A percentile compares a stretch with the other conserved stretches of the same genome.
These are phyloP conservation scores for Hydropsyche betteni DNA, from an alignment of 2,888 invertebrate genomes.

Conservation along the genomic window DNA sequence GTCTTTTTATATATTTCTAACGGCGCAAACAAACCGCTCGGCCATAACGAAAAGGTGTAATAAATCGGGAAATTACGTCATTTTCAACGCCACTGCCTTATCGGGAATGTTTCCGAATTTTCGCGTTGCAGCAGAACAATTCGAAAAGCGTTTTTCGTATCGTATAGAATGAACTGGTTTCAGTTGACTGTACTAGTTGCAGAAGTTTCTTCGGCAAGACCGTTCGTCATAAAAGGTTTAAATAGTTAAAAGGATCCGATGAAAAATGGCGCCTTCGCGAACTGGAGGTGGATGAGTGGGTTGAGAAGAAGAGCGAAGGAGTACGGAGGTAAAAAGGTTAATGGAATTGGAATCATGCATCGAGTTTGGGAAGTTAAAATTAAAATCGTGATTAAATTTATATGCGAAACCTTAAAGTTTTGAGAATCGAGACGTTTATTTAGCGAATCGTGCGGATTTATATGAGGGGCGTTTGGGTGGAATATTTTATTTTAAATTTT, in stretches of 20 bases:
- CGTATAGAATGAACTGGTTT: too few relatives aligned
- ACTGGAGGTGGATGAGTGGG: too few relatives aligned
- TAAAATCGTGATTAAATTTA: too few relatives aligned
- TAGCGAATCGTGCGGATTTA: too few relatives aligned
- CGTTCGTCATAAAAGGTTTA: constrained; percentile 25
- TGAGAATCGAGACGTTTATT: too few relatives aligned
- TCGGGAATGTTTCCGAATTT: constrained; percentile 14
- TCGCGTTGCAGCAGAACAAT: constrained; percentile 11
- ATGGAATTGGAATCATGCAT: constrained; percentile 10
- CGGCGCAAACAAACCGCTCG: constrained; percentile 5
- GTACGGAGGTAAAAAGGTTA: not conserved
- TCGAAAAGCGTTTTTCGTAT: not conserved
- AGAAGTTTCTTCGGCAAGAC: not conserved
- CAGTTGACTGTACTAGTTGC: too few relatives aligned
- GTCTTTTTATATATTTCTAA: not conserved
- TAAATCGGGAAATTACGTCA: constrained; percentile 35
- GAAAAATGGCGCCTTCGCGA: constrained; percentile 1
- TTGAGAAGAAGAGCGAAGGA: too few relatives aligned
- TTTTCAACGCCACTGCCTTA: constrained; percentile 30
- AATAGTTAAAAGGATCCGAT: constrained; percentile 16
- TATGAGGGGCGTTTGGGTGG: too few relatives aligned
- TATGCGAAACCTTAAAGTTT: too few relatives aligned
- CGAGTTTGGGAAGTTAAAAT: constrained; percentile 14
- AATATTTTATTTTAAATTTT: too few relatives aligned
- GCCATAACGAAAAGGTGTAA: constrained; percentile 26